Evolutionary conservation across 1,140 invertebrate species (phyloP).

Genomic region (Euura saliciscinereae): DNA sequence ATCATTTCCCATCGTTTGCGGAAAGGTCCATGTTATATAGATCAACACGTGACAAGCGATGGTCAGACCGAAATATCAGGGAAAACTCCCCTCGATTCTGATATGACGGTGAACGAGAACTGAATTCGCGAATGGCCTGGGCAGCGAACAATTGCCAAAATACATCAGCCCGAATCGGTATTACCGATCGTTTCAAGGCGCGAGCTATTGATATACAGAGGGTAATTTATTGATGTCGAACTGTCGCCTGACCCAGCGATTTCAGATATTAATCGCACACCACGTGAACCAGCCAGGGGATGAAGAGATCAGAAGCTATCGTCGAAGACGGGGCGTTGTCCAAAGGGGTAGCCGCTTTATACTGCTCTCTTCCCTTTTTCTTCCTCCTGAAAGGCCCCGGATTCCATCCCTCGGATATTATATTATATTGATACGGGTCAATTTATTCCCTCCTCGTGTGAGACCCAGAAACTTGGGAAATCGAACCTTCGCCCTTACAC

Average conservation of each 20-base stretch:
- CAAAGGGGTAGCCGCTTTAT: not conserved
- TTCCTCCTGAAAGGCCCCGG: too few species aligned
- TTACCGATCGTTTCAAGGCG: not conserved
- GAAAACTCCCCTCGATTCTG: too few species aligned
- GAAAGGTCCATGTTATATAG: too few species aligned
- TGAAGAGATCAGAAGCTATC: too few species aligned
- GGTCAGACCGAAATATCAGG: too few species aligned
- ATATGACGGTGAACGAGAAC: too few species aligned
- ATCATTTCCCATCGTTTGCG: too few species aligned
- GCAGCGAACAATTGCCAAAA: not conserved
- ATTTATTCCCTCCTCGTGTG: not conserved
- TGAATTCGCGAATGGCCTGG: not conserved
- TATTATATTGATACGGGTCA: not conserved
- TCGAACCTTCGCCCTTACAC: not conserved
- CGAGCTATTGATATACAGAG: not conserved
- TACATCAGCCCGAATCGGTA: not conserved
- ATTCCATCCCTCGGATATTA: too few species aligned
- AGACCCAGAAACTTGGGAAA: not conserved
- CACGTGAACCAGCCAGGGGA: not conserved
- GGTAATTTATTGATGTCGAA: not conserved
- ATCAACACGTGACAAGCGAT: too few species aligned
- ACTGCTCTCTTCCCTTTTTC: too few species aligned
- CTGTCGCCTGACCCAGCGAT: not conserved
- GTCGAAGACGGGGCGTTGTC: not conserved
- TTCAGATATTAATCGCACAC: slow-evolving; percentile 1